Evolutionary conservation across 2,888 invertebrate genomes (phyloP).

Genomic region (Psococerastis gibbosa): DNA sequence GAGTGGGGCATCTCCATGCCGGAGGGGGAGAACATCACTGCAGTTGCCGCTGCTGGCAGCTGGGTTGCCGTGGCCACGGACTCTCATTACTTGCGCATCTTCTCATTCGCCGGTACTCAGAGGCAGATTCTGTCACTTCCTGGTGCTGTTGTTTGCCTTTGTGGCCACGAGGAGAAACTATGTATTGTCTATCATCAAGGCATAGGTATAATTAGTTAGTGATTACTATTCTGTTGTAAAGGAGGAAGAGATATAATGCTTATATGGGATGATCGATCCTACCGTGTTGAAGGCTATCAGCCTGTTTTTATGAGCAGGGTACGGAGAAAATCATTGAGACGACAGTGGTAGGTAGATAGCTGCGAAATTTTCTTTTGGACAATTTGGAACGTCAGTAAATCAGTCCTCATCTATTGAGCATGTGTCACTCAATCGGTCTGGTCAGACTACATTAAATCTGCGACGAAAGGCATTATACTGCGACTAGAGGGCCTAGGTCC

Average conservation of each 20-base stretch:
- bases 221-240: background rate
- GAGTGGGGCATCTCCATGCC: slow-evolving; percentile 73
- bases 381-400: too few species aligned
- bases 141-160: slow-evolving; percentile 50
- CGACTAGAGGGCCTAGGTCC: too few species aligned
- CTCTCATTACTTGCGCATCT: slow-evolving; percentile 57
- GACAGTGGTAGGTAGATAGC: too few species aligned
- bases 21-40: slow-evolving; percentile 53
- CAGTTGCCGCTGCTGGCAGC: slow-evolving; percentile 44
- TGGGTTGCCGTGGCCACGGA: slow-evolving; percentile 65
- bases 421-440: too few species aligned
- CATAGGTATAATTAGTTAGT: slow-evolving; percentile 23
- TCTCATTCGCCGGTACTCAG: slow-evolving; percentile 73
- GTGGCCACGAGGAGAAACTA: slow-evolving; percentile 39
- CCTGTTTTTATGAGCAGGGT: too few species aligned
- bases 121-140: slow-evolving; percentile 52
- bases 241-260: background rate
- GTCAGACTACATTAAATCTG: too few species aligned
- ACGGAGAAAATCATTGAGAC: too few species aligned
- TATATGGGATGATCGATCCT: too few species aligned
- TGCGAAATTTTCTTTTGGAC: too few species aligned
- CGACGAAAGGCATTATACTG: too few species aligned
- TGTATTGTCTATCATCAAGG: slow-evolving; percentile 47
- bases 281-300: too few species aligned
- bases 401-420: too few species aligned